A percentile compares a stretch with the other conserved stretches of the same genome.
These are phyloP conservation scores for Schrankia costaestrigalis DNA, from an alignment of 2,888 invertebrate species.

Conservation along the genomic window DNA sequence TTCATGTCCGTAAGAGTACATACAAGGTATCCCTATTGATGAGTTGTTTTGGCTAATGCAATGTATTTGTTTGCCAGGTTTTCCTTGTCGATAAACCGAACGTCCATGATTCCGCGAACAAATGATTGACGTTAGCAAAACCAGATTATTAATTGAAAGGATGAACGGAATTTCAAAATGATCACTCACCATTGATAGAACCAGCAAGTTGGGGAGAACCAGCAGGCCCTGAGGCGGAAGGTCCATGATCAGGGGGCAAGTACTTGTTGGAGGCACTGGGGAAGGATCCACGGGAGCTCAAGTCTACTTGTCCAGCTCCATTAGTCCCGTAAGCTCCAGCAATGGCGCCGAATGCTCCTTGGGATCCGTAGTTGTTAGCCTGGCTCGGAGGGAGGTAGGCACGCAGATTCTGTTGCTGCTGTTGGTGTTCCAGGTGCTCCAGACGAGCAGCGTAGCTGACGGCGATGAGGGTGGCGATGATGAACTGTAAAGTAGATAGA, in stretches of 20 bases:
- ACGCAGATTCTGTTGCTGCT: slow-evolving; percentile 22
- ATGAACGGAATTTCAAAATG: background rate
- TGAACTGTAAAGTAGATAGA: slow-evolving; percentile 44
- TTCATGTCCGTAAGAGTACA: too few species aligned
- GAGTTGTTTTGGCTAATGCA: too few species aligned
- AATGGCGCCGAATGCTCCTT: slow-evolving; percentile 17
- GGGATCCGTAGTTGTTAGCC: slow-evolving; percentile 20
- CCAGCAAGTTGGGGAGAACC: background rate
- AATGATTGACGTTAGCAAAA: too few species aligned
- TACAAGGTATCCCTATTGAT: too few species aligned
- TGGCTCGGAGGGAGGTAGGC: slow-evolving; percentile 64
- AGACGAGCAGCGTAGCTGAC: slow-evolving; percentile 61
- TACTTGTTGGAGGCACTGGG: slow-evolving; percentile 65
- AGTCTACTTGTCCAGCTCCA: slow-evolving; percentile 8
- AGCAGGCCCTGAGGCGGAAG: slow-evolving; percentile 30
- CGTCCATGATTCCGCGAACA: too few species aligned
- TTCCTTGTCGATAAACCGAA: too few species aligned
- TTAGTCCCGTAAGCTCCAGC: slow-evolving; percentile 17
- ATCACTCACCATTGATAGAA: slow-evolving; percentile 5
- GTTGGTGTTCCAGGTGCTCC: slow-evolving; percentile 54
- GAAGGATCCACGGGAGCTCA: slow-evolving; percentile 30
- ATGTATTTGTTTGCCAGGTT: too few species aligned
- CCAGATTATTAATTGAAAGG: background rate
- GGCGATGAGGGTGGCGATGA: slow-evolving; percentile 59
- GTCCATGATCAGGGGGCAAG: slow-evolving; percentile 60